Base-by-base conservation (phyloP, 2,113 vertebrate genomes). In the Megaleporinus macrocephalus region DNA sequence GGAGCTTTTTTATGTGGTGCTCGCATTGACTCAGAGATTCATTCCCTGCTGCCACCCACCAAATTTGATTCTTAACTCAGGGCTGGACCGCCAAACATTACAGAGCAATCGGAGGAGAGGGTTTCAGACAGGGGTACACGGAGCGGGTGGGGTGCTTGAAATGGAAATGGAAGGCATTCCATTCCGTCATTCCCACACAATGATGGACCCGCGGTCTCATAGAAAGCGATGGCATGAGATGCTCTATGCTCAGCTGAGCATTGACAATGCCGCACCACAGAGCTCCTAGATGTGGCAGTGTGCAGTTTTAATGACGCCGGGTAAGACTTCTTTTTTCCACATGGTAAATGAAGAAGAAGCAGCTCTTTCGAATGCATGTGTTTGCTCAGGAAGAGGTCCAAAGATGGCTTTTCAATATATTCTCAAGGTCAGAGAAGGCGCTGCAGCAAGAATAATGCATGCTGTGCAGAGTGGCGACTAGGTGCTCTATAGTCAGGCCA, bases 381-480 rank as follows among this genome's bases (percentile, higher is more conserved):
- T 91, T 68, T 22, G 16, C 29, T 12, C 65, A 33, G 65, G 33
- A 30, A 65, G 27, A 65, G 29, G 29, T 22, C 41, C 66, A 69
- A 41, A 41, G 20, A 79, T 55, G 90, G 90, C 88, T 88, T 81
- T 78, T 75, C 70, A 72, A 86, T 89, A 86, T 84, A 84, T 79
- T 88, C 83, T 80, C 89, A 92, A 91, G 91, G 91, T 93, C 91
- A 90, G 78, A 73, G 76, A 76, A 90, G 83, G 83, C 83, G 83
- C 82, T 87, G 81, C 85, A 87, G 87, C 90, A 92, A 92, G 92
- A 92, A 91, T 91, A 92, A 91, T 89, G 88, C 88, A 87, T 87
- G 89, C 86, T 87, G 89, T 89, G 87, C 14, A 16, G 86, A 91
- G 86, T 88, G 87, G 86, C 85, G 91, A 90, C 92, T 88, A 90